Percentiles rank a stretch among this genome's conserved stretches.
phyloP scores from a whole-genome alignment of 1,140 invertebrate genomes.

The Leptopilina boulardi region DNA sequence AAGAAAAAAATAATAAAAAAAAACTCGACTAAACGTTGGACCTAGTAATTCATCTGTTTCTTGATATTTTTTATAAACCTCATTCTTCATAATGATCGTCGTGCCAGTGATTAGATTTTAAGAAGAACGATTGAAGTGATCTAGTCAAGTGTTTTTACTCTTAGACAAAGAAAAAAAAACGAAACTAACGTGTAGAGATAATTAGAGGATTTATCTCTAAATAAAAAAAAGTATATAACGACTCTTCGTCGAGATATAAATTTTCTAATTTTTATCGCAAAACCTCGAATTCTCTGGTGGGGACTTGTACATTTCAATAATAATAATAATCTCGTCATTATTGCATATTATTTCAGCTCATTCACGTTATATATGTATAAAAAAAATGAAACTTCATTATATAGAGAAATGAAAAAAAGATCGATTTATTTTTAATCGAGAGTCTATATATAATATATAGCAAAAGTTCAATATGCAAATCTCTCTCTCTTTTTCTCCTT shows the following conservation, averaged over 20 bases:
- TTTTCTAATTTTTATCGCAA: conserved; percentile 29
- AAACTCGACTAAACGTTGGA: conserved; percentile 58
- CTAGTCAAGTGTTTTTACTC: conserved; percentile 71
- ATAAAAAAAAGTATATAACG: neutral
- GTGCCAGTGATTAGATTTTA: conserved; percentile 62
- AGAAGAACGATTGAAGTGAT: conserved; percentile 65
- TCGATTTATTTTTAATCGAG: conserved; percentile 5
- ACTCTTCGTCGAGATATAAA: conserved; percentile 2
- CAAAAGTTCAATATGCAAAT: too few relatives aligned
- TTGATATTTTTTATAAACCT: conserved; percentile 75
- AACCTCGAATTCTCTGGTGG: conserved; percentile 17
- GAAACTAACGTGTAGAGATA: neutral
- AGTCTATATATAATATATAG: too few relatives aligned
- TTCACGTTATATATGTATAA: neutral
- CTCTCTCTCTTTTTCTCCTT: neutral
- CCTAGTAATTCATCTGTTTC: conserved; percentile 64
- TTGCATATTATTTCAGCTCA: neutral
- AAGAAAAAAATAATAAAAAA: too few relatives aligned
- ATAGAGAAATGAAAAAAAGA: neutral
- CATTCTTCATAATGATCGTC: conserved; percentile 61
- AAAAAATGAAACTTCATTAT: neutral
- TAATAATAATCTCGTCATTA: neutral
- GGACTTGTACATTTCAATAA: conserved; percentile 11
- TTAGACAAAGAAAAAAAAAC: conserved; percentile 2
- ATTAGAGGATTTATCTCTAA: neutral